Conservation (phyloP, 2,888 invertebrate species). For the Chironomus riparius region DNA sequence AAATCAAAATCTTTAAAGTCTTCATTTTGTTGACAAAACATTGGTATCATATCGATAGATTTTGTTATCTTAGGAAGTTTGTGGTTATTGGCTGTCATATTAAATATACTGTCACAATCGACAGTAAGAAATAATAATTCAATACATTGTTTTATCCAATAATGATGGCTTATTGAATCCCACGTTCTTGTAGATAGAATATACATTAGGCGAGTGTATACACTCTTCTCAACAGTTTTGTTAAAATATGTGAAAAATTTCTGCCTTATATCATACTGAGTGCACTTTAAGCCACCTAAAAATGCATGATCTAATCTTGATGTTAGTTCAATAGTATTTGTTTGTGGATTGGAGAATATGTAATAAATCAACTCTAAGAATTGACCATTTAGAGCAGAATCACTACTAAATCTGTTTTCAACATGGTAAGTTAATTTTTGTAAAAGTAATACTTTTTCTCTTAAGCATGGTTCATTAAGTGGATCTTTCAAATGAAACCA, state of each 20-base stretch:
- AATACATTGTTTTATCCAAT: slow-evolving; percentile 96
- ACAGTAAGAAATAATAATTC: slow-evolving; percentile 78
- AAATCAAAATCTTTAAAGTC: slow-evolving; percentile 42
- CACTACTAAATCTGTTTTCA: slow-evolving; percentile 81
- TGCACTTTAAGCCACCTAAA: slow-evolving; percentile 79
- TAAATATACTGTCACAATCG: slow-evolving; percentile 33
- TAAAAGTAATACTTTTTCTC: slow-evolving; percentile 86
- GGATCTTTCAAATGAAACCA: slow-evolving; percentile 81
- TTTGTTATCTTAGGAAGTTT: slow-evolving; percentile 45
- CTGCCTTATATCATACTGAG: slow-evolving; percentile 77
- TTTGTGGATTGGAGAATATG: slow-evolving; percentile 81
- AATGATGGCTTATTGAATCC: slow-evolving; percentile 93
- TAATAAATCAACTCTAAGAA: slow-evolving; percentile 88
- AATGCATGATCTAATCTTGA: slow-evolving; percentile 92
- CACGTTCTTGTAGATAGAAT: slow-evolving; percentile 94
- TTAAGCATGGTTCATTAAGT: slow-evolving; percentile 71
- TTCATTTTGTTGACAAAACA: slow-evolving; percentile 67
- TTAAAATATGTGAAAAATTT: slow-evolving; percentile 94
- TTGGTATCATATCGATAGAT: slow-evolving; percentile 48
- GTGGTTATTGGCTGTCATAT: neutral
- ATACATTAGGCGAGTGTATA: slow-evolving; percentile 88
- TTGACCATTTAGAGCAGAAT: slow-evolving; percentile 77
- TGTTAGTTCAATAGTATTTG: slow-evolving; percentile 80
- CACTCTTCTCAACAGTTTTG: slow-evolving; percentile 68
- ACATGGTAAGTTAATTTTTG: slow-evolving; percentile 93